A percentile compares a stretch with the other conserved stretches of the same genome.
phyloP scores from a whole-genome alignment of 2,797 vertebrate species.

The Anniella stebbinsi region DNA sequence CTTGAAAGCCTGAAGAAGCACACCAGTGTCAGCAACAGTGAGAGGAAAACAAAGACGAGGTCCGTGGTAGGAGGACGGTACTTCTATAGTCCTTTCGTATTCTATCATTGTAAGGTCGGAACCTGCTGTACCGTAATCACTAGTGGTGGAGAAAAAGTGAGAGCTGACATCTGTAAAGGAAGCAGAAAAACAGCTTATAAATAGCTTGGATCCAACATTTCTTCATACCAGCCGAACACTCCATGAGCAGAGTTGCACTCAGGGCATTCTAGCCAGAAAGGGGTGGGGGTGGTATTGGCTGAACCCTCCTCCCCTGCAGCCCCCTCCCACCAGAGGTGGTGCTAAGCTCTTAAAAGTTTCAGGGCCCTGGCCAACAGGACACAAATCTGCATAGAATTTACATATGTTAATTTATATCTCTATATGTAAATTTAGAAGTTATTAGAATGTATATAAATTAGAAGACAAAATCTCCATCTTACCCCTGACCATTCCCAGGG shows the following conservation, averaged over 20 bases:
- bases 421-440: too few species aligned
- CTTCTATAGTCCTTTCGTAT: constrained; percentile 81
- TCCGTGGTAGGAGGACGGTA: constrained; percentile 89
- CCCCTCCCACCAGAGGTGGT: not conserved
- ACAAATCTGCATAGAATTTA: too few species aligned
- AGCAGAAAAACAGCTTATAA: constrained; percentile 46
- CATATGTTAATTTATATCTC: too few species aligned
- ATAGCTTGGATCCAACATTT: not conserved
- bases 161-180: constrained; percentile 83
- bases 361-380: too few species aligned
- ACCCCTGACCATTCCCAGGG: too few species aligned
- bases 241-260: not conserved
- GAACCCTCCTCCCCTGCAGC: not conserved
- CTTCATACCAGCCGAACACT: not conserved
- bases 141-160: constrained; percentile 79
- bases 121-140: constrained; percentile 71
- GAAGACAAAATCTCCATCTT: too few species aligned
- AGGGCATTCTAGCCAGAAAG: not conserved
- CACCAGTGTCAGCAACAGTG: constrained; percentile 83
- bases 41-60: constrained; percentile 93
- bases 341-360: too few species aligned
- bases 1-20: constrained; percentile 90
- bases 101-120: constrained; percentile 72
- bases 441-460: too few species aligned
- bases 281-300: not conserved